These are phyloP conservation scores for Lasiurus cinereus DNA, from an alignment of 2,113 vertebrate genomes.

Conservation along the genomic window DNA sequence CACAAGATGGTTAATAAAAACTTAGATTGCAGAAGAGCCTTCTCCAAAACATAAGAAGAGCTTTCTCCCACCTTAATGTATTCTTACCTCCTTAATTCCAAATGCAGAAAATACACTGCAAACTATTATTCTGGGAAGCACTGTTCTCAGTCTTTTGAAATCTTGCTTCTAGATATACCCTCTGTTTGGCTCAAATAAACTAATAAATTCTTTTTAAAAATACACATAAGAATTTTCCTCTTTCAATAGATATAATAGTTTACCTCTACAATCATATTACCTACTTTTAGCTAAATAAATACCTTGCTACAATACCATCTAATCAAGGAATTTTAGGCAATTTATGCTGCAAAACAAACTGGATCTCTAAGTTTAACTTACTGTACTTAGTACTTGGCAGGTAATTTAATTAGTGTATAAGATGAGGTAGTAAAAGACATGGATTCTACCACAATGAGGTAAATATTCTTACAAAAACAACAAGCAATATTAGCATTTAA, in stretches of 20 bases:
- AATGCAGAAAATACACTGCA: too few relatives aligned
- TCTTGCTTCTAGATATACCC: too few relatives aligned
- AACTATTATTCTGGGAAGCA: too few relatives aligned
- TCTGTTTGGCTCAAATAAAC: too few relatives aligned
- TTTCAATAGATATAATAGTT: neutral
- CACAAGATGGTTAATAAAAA: neutral
- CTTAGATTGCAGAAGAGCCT: neutral
- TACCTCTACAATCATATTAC: neutral
- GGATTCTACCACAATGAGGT: constrained; percentile 32
- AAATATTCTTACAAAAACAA: constrained; percentile 22
- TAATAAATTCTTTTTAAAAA: too few relatives aligned
- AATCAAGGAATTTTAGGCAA: constrained; percentile 48
- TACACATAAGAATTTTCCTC: constrained; percentile 11
- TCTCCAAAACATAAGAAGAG: neutral
- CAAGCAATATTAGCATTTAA: neutral
- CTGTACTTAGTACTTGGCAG: neutral
- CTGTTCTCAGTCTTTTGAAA: too few relatives aligned
- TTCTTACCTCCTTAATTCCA: too few relatives aligned
- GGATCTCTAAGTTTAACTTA: constrained; percentile 22
- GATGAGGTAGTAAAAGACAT: neutral
- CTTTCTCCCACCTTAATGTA: too few relatives aligned
- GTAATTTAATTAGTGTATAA: neutral
- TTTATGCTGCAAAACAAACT: constrained; percentile 44
- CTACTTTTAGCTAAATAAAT: constrained; percentile 15
- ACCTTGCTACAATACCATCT: neutral